Conservation (phyloP, 2,797 vertebrate genomes). For the Erithacus rubecula region DNA sequence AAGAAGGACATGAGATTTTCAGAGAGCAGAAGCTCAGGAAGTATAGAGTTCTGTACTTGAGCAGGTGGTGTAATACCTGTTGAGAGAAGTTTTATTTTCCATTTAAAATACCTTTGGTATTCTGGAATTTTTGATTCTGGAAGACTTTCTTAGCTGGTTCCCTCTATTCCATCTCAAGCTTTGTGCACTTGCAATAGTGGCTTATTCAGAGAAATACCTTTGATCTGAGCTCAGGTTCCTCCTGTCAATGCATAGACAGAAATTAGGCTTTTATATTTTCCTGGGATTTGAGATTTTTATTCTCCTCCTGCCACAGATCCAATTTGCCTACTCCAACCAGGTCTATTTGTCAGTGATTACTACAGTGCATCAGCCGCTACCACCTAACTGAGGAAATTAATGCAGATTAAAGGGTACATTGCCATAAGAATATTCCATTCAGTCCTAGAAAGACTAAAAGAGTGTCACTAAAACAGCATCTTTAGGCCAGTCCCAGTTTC, state of each 20-base stretch:
- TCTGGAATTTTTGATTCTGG: background rate
- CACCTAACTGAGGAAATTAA: background rate
- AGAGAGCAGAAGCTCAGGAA: background rate
- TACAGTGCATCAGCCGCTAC: background rate
- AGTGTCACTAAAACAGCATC: background rate
- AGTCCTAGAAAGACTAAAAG: background rate
- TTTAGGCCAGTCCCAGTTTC: background rate
- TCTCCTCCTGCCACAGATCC: background rate
- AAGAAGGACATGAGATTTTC: background rate
- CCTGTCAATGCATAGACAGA: background rate
- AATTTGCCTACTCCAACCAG: background rate
- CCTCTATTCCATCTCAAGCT: background rate
- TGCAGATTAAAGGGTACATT: background rate
- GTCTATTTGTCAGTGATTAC: slow-evolving; percentile 14
- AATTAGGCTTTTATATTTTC: slow-evolving; percentile 17
- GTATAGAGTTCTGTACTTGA: background rate
- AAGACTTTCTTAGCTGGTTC: background rate
- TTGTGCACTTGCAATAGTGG: background rate
- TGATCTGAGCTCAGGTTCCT: background rate
- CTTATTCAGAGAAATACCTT: background rate
- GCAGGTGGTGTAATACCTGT: background rate
- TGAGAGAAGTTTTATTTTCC: background rate
- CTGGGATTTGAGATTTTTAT: slow-evolving; percentile 2
- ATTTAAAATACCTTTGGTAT: background rate
- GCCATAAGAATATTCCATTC: slow-evolving; percentile 12